phyloP scores from a whole-genome alignment of 1,140 invertebrate genomes.

The Oryctes rhinoceros region DNA sequence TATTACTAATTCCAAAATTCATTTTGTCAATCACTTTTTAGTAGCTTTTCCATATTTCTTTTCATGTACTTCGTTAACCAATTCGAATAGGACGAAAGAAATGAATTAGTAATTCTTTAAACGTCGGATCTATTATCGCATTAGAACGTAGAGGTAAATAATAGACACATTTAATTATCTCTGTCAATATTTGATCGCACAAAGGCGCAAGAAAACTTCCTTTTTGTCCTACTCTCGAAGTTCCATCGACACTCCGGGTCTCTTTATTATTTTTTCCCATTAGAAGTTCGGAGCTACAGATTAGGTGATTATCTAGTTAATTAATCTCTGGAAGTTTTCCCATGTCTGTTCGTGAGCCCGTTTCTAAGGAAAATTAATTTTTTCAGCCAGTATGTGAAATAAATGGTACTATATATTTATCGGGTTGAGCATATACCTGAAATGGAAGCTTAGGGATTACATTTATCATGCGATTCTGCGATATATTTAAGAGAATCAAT shows the following conservation, averaged over 20 bases:
- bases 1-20: no score
- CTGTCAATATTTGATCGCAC: neutral
- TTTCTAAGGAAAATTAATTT: conserved; percentile 5
- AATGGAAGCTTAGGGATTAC: neutral
- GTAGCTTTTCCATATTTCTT: no score
- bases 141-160: neutral
- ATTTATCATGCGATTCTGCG: neutral
- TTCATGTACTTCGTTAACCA: no score
- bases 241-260: neutral
- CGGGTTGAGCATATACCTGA: neutral
- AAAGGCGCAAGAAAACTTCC: neutral
- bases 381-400: neutral
- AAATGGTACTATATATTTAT: neutral
- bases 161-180: neutral
- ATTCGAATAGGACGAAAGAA: neutral
- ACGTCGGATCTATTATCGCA: neutral
- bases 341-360: neutral
- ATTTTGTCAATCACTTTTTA: no score
- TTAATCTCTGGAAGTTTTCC: neutral
- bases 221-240: conserved; percentile 4
- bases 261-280: neutral
- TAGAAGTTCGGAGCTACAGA: neutral
- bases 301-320: conserved; percentile 19
- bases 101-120: neutral
- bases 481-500: no score